phyloP scores from a whole-genome alignment of 2,113 vertebrate species.

The Alexandromys fortis region DNA sequence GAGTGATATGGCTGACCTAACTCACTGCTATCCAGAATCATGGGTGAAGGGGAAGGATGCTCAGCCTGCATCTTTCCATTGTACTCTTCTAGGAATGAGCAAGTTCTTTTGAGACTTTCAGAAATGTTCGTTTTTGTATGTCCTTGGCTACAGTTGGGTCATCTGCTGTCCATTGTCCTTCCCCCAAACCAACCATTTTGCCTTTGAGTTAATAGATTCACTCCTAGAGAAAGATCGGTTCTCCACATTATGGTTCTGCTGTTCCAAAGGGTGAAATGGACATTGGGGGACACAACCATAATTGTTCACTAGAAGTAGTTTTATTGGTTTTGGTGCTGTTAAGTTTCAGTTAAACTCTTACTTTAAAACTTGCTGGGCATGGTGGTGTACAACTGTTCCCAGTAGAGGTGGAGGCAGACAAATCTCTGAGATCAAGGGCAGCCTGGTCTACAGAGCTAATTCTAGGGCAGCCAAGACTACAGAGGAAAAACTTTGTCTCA shows the following conservation, averaged over 20 bases:
- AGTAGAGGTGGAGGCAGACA: neutral
- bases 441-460: neutral
- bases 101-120: neutral
- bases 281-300: neutral
- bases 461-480: neutral
- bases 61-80: neutral
- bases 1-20: neutral
- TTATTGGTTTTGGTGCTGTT: neutral
- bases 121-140: neutral
- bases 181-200: neutral
- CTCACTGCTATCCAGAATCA: neutral
- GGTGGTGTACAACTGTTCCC: neutral
- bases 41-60: accelerated
- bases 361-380: neutral
- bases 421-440: neutral
- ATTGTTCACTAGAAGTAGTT: neutral
- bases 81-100: neutral
- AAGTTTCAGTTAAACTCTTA: constrained; percentile 1
- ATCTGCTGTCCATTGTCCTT: neutral
- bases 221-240: neutral
- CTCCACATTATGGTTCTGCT: neutral
- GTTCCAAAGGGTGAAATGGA: neutral
- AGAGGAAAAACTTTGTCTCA: neutral
- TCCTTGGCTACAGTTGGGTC: neutral
- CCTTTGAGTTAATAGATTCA: neutral